These are phyloP conservation scores for Lordiphosa mommai DNA, from an alignment of 1,140 invertebrate genomes.

Conservation along the genomic window DNA sequence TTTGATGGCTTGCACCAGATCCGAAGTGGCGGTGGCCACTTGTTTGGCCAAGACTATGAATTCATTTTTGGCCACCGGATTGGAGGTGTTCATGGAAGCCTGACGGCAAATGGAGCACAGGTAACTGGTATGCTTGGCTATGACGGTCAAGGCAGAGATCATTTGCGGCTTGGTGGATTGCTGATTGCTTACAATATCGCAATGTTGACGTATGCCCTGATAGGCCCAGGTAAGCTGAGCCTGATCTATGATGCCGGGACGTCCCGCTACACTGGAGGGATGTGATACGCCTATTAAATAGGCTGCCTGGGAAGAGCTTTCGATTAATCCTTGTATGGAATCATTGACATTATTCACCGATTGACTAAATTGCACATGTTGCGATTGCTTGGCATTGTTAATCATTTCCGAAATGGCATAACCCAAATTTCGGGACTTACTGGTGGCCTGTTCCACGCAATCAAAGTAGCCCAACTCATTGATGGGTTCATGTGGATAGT, in stretches of 20 bases:
- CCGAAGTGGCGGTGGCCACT: constrained; percentile 97
- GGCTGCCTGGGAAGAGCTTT: constrained; percentile 95
- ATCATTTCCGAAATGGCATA: constrained; percentile 97
- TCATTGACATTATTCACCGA: constrained; percentile 91
- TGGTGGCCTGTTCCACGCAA: constrained; percentile 95
- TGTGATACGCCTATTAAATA: constrained; percentile 96
- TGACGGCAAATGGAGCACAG: constrained; percentile 96
- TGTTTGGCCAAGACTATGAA: constrained; percentile 99
- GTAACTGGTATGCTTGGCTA: constrained; percentile 97
- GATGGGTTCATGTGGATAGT: constrained; percentile 93
- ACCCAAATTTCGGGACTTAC: constrained; percentile 93
- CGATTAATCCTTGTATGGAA: constrained; percentile 95
- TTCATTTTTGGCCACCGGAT: constrained; percentile 96
- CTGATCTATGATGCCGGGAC: constrained; percentile 95
- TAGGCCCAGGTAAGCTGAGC: constrained; percentile 92
- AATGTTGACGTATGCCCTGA: constrained; percentile 93
- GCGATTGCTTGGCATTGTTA: constrained; percentile 92
- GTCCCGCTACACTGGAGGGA: constrained; percentile 92
- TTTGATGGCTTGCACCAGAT: constrained; percentile 97
- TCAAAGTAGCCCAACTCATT: constrained; percentile 96
- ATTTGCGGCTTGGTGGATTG: constrained; percentile 92
- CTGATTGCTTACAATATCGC: constrained; percentile 88
- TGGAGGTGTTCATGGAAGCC: constrained; percentile 94
- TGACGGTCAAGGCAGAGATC: constrained; percentile 93
- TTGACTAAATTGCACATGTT: constrained; percentile 92